Conservation (phyloP, 1,140 invertebrate species). For the Formica selysi region DNA sequence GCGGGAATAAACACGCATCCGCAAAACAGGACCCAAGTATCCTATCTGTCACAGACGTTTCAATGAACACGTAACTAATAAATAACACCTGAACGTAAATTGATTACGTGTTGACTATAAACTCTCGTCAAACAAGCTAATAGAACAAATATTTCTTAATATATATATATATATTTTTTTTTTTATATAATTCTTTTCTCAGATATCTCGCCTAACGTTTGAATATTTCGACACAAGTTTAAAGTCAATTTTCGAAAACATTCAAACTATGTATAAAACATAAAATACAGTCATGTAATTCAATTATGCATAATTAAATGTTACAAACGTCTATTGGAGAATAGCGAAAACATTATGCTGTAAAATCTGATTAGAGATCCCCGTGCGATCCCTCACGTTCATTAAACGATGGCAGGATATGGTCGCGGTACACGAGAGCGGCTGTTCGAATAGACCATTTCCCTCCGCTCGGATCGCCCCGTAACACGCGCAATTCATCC, state of each 20-base stretch:
- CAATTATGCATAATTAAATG: neutral
- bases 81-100: conserved; percentile 26
- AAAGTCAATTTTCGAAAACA: neutral
- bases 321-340: neutral
- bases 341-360: neutral
- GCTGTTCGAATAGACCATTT: conserved; percentile 53
- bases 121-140: neutral
- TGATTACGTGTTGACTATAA: neutral
- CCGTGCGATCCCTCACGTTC: conserved; percentile 21
- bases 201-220: neutral
- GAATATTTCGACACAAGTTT: neutral
- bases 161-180: neutral
- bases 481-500: conserved; percentile 68
- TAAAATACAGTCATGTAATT: neutral
- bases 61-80: conserved; percentile 28
- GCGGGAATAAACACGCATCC: neutral
- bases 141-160: too few relatives aligned
- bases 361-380: conserved; percentile 29
- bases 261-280: neutral
- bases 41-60: conserved; percentile 5
- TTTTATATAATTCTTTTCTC: too few relatives aligned
- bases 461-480: conserved; percentile 44
- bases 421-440: conserved; percentile 39
- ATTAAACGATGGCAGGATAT: conserved; percentile 25
- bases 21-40: conserved; percentile 48